A percentile compares a stretch with the other conserved stretches of the same genome.
phyloP scores from a whole-genome alignment of 2,113 vertebrate genomes.

The Urocitellus parryii region DNA sequence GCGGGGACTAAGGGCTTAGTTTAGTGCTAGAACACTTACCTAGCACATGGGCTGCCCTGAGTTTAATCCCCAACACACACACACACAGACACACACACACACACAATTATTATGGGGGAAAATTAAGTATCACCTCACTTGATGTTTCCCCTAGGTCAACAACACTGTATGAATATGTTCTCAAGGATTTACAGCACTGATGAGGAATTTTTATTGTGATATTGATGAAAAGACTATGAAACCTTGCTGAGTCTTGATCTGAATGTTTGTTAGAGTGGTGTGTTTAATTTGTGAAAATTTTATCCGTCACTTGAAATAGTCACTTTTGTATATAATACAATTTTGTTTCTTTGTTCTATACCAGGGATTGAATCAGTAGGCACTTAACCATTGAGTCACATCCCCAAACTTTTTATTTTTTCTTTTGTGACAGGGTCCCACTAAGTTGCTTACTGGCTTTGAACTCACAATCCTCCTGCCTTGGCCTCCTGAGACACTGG shows the following conservation, averaged over 20 bases:
- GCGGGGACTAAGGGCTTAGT: neutral
- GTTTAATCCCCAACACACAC: neutral
- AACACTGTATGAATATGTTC: neutral
- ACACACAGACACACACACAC: neutral
- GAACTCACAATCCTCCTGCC: too few relatives aligned
- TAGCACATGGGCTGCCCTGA: neutral
- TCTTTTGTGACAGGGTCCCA: too few relatives aligned
- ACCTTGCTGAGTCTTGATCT: neutral
- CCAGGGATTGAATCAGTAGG: too few relatives aligned
- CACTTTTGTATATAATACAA: neutral
- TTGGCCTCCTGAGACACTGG: too few relatives aligned
- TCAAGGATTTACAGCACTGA: neutral
- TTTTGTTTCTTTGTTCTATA: too few relatives aligned
- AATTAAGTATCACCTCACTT: neutral
- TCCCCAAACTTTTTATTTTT: too few relatives aligned
- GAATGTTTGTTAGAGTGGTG: neutral
- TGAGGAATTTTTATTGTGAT: neutral
- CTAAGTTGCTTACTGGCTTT: too few relatives aligned
- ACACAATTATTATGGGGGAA: neutral
- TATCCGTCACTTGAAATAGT: neutral
- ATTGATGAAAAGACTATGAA: slow-evolving; percentile 26
- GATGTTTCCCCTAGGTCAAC: neutral
- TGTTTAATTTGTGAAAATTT: slow-evolving; percentile 38
- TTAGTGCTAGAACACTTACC: neutral
- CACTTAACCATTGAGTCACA: too few relatives aligned